Base-by-base conservation (phyloP, 1,140 invertebrate genomes). In the Bombus impatiens region DNA sequence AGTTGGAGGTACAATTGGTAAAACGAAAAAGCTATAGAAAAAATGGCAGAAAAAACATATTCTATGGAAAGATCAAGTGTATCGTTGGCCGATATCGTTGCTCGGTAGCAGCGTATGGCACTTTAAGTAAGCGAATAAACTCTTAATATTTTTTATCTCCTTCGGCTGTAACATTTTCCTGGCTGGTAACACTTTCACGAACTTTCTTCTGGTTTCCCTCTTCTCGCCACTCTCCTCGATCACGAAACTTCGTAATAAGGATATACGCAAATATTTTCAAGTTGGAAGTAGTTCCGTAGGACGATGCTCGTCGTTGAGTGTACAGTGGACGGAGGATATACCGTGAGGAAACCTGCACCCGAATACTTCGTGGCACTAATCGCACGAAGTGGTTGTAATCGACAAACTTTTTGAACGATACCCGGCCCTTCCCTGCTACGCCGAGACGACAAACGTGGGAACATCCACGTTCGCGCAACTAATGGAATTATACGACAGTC, bases 401-500 rank as follows among this genome's bases (percentile, higher is more conserved):
- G 89, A 42, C 28, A 90, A 90, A 90, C 88, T 90, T 90, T 90
- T 90, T 85, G 88, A 90, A 90, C 88, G 86, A 86, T 90, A 83
- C 82, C 74, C 71, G 71, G 32, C 72, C 76, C 35, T 65, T 77
- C 78, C 57, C 67, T 25, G 59, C 47, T 68, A 62, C 42, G 35
- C 10, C 86, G 67, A 91, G 85, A 78, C 89, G 89, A 89, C 89
- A 85, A 90, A 82, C 86, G 91, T 88, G 87, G 87, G 88, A 90
- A 89, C 82, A 76, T 76, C 83, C 79, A 84, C 89, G 84, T 86
- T 88, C 90, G 75, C 28, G 82, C 82, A 72, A 90, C 90, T 94
- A 93, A 93, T 93, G 92, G 93, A 92, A 94, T 93, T 93, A 94
- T 92, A 93, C 86, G 92, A 87, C 88, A 82, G 82, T 81, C 78